phyloP scores from a whole-genome alignment of 2,113 vertebrate genomes.

The Crotalus viridis region DNA sequence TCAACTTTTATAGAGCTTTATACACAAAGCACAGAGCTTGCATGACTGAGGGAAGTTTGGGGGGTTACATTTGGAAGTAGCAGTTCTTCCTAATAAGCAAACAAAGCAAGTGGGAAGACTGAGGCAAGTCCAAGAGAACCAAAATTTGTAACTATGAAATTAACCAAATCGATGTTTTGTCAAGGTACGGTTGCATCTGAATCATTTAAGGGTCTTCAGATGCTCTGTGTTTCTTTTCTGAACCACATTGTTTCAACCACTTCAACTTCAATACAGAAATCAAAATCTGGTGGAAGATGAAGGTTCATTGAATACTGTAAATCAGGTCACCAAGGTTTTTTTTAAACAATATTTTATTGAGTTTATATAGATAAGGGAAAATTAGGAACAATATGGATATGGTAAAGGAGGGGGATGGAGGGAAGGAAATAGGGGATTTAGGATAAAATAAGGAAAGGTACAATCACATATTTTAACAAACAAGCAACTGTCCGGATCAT shows the following conservation, averaged over 20 bases:
- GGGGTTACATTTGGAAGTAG: slow-evolving; percentile 64
- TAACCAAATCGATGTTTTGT: slow-evolving; percentile 70
- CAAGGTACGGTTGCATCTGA: slow-evolving; percentile 66
- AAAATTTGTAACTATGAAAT: slow-evolving; percentile 68
- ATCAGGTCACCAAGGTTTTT: neutral
- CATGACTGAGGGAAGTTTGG: slow-evolving; percentile 58
- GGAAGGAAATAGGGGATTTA: no score
- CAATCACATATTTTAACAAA: no score
- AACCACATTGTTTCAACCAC: slow-evolving; percentile 43
- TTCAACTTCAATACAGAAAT: neutral
- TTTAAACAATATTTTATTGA: no score
- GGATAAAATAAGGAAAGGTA: no score
- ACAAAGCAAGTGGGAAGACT: slow-evolving; percentile 66
- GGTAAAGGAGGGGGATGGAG: no score
- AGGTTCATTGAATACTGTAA: slow-evolving; percentile 4
- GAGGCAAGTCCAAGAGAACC: slow-evolving; percentile 67
- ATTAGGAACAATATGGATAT: no score
- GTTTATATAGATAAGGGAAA: no score
- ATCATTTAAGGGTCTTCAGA: slow-evolving; percentile 67
- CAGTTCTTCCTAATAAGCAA: slow-evolving; percentile 68
- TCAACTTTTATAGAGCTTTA: slow-evolving; percentile 2
- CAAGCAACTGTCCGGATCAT: no score
- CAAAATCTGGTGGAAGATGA: neutral
- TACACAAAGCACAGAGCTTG: neutral
- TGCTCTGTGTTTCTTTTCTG: slow-evolving; percentile 52